Conservation (phyloP, 2,113 vertebrate species). For the Anguilla rostrata region DNA sequence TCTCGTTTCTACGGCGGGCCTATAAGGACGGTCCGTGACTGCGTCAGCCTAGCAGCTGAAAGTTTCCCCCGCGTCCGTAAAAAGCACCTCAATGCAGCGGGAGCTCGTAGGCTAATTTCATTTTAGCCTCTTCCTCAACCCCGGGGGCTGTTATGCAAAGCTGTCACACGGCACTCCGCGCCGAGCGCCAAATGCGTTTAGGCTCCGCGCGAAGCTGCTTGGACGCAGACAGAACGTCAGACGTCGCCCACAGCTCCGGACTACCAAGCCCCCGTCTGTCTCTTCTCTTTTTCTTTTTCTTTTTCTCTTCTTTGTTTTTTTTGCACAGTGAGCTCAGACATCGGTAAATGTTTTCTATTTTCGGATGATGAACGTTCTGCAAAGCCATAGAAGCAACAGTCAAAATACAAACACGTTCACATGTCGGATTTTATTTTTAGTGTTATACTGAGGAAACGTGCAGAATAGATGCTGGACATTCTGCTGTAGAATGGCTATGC, state of each 20-base stretch:
- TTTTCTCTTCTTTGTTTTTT: background rate
- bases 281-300: background rate
- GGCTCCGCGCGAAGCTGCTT: background rate
- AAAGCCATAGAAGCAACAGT: background rate
- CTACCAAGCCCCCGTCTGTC: background rate
- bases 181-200: background rate
- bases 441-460: background rate
- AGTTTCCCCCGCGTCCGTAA: background rate
- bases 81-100: background rate
- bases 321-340: background rate
- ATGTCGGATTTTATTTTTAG: constrained; percentile 8
- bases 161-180: background rate
- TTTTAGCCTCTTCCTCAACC: background rate
- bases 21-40: background rate
- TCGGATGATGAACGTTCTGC: background rate
- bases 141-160: background rate
- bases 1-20: background rate
- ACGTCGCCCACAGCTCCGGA: constrained; percentile 6
- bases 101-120: background rate
- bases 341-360: background rate
- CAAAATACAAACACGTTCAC: constrained; percentile 10
- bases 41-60: background rate
- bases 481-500: background rate
- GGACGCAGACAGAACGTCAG: background rate
- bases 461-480: background rate